These are phyloP conservation scores for Perca flavescens DNA, from an alignment of 2,113 vertebrate genomes.

Conservation along the genomic window DNA sequence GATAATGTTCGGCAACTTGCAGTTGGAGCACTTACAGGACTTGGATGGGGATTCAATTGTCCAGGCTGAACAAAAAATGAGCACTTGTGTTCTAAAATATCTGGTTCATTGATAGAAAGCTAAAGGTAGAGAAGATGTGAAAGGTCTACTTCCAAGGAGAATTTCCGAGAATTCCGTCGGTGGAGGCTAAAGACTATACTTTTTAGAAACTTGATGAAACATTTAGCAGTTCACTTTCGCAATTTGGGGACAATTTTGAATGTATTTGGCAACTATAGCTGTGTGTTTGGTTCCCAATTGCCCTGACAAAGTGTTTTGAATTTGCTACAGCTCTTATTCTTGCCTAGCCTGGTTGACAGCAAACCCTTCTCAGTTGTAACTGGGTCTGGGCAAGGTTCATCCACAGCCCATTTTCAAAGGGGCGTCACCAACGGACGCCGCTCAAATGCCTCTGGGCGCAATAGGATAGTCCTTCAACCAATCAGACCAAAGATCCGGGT, in stretches of 20 bases:
- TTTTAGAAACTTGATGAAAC: neutral
- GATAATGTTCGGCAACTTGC: neutral
- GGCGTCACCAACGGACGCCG: no score
- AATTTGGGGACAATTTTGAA: neutral
- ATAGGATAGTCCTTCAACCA: no score
- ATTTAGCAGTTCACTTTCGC: neutral
- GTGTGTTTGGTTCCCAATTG: neutral
- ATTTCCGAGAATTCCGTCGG: neutral
- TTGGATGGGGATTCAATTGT: neutral
- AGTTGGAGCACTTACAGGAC: neutral
- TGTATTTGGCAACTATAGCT: neutral
- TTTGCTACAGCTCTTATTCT: neutral
- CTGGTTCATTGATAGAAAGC: neutral
- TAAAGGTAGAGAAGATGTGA: neutral
- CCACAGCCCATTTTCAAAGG: no score
- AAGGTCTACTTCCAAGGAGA: neutral
- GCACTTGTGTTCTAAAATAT: neutral
- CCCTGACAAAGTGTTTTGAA: neutral
- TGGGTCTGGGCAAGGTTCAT: no score
- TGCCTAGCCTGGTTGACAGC: no score
- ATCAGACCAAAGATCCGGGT: no score
- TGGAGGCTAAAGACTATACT: neutral
- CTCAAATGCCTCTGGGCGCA: no score
- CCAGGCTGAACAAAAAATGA: slow-evolving; percentile 14
- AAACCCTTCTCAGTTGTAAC: no score